These are phyloP conservation scores for Asteroscopus sphinx DNA, from an alignment of 2,888 invertebrate species.

Conservation along the genomic window DNA sequence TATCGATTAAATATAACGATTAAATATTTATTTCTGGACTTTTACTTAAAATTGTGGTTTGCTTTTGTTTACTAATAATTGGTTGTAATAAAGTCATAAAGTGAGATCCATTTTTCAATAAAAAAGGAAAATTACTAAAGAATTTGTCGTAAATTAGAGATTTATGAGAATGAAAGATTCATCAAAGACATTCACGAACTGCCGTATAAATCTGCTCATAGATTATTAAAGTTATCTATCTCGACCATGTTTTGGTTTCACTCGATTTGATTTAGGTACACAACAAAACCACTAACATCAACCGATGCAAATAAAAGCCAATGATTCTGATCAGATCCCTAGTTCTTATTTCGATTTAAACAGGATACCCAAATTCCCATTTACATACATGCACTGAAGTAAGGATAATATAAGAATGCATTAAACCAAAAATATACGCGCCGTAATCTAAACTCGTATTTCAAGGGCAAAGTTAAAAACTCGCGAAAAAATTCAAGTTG, in stretches of 20 bases:
- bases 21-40: background rate
- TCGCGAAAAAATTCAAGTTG: conserved; percentile 80
- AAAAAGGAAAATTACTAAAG: background rate
- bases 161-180: background rate
- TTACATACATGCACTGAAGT: conserved; percentile 46
- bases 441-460: conserved; percentile 88
- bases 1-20: too few species aligned
- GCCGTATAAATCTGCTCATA: too few species aligned
- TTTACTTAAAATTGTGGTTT: too few species aligned
- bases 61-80: too few species aligned
- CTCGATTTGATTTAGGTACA: background rate
- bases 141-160: background rate
- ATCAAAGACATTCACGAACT: too few species aligned
- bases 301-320: conserved; percentile 7
- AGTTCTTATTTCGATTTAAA: conserved; percentile 38
- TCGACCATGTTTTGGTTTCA: too few species aligned
- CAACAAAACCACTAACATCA: background rate
- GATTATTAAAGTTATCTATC: too few species aligned
- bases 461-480: conserved; percentile 86
- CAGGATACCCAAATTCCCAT: conserved; percentile 46
- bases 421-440: conserved; percentile 67
- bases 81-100: too few species aligned
- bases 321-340: conserved; percentile 11
- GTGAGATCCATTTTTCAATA: background rate
- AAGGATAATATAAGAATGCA: conserved; percentile 52